Percentiles rank a stretch among this genome's conserved stretches.
Conservation (phyloP, 2,797 vertebrate species). For the Gastrophryne carolinensis region DNA sequence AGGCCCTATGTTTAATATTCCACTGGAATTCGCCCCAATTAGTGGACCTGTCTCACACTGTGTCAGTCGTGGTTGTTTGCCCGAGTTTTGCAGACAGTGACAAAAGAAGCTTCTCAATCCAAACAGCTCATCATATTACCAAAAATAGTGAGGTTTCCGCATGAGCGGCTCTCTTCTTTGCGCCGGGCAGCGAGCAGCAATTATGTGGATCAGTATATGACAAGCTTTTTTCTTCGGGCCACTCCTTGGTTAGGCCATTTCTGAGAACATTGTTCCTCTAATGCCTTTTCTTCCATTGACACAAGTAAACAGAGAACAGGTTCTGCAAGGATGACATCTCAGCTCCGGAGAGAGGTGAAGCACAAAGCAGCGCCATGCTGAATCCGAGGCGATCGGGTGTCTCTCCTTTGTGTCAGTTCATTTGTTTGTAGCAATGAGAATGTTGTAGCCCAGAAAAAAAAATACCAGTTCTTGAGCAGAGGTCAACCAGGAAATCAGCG, state of each 20-base stretch:
- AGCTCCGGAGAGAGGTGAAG: not conserved
- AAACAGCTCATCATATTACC: slow-evolving; percentile 43
- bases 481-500: slow-evolving; percentile 26
- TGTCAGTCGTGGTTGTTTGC: slow-evolving; percentile 14
- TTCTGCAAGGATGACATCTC: slow-evolving; percentile 51
- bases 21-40: slow-evolving; percentile 36
- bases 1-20: no score
- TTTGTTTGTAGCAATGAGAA: slow-evolving; percentile 19
- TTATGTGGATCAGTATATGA: slow-evolving; percentile 57
- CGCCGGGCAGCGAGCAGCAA: slow-evolving; percentile 60
- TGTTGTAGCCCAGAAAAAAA: slow-evolving; percentile 9
- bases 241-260: slow-evolving; percentile 63
- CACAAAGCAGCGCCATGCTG: slow-evolving; percentile 16
- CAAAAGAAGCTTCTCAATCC: slow-evolving; percentile 31
- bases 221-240: slow-evolving; percentile 58
- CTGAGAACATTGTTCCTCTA: slow-evolving; percentile 57
- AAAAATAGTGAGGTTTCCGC: slow-evolving; percentile 38
- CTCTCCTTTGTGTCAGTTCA: slow-evolving; percentile 20
- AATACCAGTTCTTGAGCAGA: slow-evolving; percentile 4
- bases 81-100: slow-evolving; percentile 23
- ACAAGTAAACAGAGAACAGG: slow-evolving; percentile 60
- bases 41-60: slow-evolving; percentile 10
- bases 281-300: slow-evolving; percentile 49
- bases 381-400: slow-evolving; percentile 11
- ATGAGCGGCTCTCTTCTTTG: slow-evolving; percentile 56